Conservation (phyloP, 1,140 invertebrate species). For the Dolichoris vasculosae region DNA sequence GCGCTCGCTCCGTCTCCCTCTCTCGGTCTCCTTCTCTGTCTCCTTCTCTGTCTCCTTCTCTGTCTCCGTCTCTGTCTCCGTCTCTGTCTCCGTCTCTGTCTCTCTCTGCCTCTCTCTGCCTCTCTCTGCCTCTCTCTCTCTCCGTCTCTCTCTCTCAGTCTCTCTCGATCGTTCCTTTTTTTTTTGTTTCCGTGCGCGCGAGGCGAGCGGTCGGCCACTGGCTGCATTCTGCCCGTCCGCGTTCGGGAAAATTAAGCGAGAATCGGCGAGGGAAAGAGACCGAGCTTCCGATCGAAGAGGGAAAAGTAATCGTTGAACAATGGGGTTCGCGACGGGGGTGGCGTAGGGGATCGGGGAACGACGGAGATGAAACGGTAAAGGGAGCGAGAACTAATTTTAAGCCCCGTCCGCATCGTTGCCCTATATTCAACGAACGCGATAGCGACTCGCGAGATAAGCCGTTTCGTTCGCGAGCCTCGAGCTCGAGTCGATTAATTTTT, state of each 20-base stretch:
- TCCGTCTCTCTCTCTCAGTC: slow-evolving; percentile 31
- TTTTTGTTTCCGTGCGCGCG: background rate
- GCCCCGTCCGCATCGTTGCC: background rate
- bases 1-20: slow-evolving; percentile 44
- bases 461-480: background rate
- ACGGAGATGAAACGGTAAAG: background rate
- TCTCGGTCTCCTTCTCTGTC: background rate
- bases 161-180: background rate
- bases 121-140: slow-evolving; percentile 52
- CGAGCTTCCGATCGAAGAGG: background rate
- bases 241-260: background rate
- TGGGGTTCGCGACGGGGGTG: background rate
- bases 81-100: slow-evolving; percentile 45
- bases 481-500: background rate
- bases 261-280: background rate
- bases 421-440: background rate
- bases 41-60: background rate
- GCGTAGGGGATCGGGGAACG: background rate
- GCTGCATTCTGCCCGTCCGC: background rate
- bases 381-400: background rate
- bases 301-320: background rate
- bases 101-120: slow-evolving; percentile 47
- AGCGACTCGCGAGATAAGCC: background rate
- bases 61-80: slow-evolving; percentile 41
- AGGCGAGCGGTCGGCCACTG: background rate